phyloP scores from a whole-genome alignment of 2,888 invertebrate species.

The Apodemia zela region DNA sequence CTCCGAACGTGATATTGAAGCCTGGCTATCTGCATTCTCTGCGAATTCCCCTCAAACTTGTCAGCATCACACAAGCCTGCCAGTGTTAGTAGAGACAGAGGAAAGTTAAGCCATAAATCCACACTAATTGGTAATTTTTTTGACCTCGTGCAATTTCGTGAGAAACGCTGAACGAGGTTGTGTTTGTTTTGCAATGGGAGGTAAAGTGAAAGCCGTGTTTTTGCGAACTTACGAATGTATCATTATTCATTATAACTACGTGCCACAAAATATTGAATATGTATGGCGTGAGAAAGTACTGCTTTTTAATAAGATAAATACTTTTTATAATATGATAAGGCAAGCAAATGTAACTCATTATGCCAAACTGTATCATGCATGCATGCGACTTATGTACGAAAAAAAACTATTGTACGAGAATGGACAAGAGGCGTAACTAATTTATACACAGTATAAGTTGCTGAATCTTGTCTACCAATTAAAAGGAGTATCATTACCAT shows the following conservation, averaged over 20 bases:
- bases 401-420: no score
- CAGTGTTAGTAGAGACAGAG: constrained; percentile 82
- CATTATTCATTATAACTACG: constrained; percentile 37
- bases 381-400: no score
- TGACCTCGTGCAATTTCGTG: constrained; percentile 39
- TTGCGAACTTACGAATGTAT: constrained; percentile 61
- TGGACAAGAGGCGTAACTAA: no score
- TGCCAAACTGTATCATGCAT: neutral
- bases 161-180: constrained; percentile 48
- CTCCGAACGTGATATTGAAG: constrained; percentile 77
- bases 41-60: constrained; percentile 62
- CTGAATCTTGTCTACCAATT: no score
- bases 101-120: constrained; percentile 57
- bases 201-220: constrained; percentile 65
- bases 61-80: constrained; percentile 75
- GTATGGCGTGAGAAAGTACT: constrained; percentile 23
- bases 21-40: constrained; percentile 82
- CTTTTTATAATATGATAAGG: constrained; percentile 2
- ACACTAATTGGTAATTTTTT: constrained; percentile 42
- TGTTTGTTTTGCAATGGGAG: constrained; percentile 67
- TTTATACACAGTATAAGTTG: no score
- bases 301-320: neutral
- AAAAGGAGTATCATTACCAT: no score
- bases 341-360: neutral
- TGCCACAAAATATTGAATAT: constrained; percentile 19